These are phyloP conservation scores for Cygnus buccinator DNA, from an alignment of 2,113 vertebrate species.

Conservation along the genomic window DNA sequence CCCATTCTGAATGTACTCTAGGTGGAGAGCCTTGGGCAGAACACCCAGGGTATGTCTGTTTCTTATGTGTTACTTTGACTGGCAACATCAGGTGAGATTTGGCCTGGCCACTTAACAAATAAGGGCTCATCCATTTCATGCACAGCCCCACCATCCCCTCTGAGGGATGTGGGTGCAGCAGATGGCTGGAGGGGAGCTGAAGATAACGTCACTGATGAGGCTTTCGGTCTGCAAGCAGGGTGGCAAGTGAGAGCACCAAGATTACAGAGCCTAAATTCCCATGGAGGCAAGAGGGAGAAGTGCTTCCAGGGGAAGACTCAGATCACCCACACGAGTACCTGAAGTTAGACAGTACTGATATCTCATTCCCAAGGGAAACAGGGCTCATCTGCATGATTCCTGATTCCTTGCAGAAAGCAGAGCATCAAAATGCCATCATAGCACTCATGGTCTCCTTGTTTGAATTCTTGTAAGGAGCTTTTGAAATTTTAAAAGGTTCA, in stretches of 20 bases:
- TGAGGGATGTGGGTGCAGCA: background rate
- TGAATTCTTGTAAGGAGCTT: slow-evolving; percentile 16
- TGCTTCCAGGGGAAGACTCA: background rate
- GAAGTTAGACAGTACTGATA: background rate
- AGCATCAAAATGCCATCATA: background rate
- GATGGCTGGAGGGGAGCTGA: background rate
- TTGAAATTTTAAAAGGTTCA: slow-evolving; percentile 44
- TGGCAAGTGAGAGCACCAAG: background rate
- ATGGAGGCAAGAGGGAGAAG: background rate
- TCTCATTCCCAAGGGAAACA: background rate
- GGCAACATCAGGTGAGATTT: background rate
- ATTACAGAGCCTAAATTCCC: background rate
- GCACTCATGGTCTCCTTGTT: background rate
- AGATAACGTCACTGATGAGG: background rate
- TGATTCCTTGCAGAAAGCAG: background rate
- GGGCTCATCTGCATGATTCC: background rate
- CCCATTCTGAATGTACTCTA: background rate
- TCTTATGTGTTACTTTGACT: background rate
- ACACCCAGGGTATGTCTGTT: accelerated
- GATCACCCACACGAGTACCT: background rate
- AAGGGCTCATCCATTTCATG: background rate
- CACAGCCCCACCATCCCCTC: background rate
- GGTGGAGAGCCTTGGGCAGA: background rate
- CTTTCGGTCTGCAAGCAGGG: background rate
- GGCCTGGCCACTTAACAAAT: background rate